Evolutionary conservation across 2,797 vertebrate genomes (phyloP), one percentile per base, ranked within the genome.

Genomic region (Sciaenops ocellatus): DNA sequence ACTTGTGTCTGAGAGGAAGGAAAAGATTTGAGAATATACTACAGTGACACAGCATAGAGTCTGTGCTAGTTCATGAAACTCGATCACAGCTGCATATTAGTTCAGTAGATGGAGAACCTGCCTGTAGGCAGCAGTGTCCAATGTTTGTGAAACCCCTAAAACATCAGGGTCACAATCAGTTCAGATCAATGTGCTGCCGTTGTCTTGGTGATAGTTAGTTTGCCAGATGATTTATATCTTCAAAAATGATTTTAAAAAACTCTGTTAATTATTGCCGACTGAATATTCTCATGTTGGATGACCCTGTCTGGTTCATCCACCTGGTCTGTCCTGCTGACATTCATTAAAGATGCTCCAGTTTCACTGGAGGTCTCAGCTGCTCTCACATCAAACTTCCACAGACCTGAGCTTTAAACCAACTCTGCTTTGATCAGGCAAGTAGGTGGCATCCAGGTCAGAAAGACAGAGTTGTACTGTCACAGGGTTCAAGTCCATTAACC

Each of bases 401-500:
- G 62, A 24, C 28, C 26, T 4, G 51, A 65, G 67, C 67, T 60
- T 44, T 54, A 15, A 78, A 62, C 30, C 63, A 4, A 51, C 20
- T 26, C 51, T 1, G 61, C 82, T 87, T 73, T 83, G 79, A 80
- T 82, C 73, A 44, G 46, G 13, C 48, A 30, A 74, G n/a, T 47
- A 34, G 73, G 70, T n/a, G 65, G 18, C 5, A 7, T 41, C 59
- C 64, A 20, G 73, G 69, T 68, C 61, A 48, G 18, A 12, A n/a
- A 68, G 48, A 44, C 59, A 3, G 47, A 44, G 54, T 51, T 41
- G 62, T 8, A 9, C 17, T 11, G 69, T 28, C 71, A 44, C 69
- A 24, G 50, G 60, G 68, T 20, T 63, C 56, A 63, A 34, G 50
- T 62, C 57, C 60, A 69, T 85, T 82, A 83, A 85, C 80, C 64